Evolutionary conservation across 1,140 invertebrate species (phyloP).

Genomic region (Zaprionus tsacasi): DNA sequence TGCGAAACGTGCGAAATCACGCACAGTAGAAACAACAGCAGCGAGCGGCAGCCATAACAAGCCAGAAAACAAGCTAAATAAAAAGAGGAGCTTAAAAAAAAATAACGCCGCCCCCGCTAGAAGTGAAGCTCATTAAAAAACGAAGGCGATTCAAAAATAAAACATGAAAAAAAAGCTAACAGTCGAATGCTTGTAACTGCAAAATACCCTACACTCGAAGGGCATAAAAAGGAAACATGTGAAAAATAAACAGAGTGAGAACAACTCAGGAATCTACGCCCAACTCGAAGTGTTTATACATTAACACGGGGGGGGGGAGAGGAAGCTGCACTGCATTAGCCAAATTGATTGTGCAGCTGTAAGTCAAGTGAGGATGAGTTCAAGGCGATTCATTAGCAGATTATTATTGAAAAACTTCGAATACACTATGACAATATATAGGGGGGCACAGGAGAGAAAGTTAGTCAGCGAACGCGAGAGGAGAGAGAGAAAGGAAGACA

Average conservation of each 20-base stretch:
- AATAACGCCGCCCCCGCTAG: conserved; percentile 6
- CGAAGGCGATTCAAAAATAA: conserved; percentile 48
- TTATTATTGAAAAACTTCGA: conserved; percentile 13
- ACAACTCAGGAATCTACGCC: background rate
- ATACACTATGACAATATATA: conserved; percentile 24
- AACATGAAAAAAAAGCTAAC: conserved; percentile 28
- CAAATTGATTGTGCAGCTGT: background rate
- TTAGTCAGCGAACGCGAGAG: background rate
- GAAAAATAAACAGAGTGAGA: conserved; percentile 13
- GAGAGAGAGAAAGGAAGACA: background rate
- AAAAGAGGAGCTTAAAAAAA: conserved; percentile 5
- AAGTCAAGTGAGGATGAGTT: background rate
- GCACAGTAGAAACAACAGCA: conserved; percentile 22
- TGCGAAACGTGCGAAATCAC: conserved; percentile 50
- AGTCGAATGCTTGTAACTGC: too few species aligned
- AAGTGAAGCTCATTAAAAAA: conserved; percentile 74
- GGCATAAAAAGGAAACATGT: conserved; percentile 25
- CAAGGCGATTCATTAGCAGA: conserved; percentile 3
- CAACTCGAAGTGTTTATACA: conserved; percentile 11
- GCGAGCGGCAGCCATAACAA: conserved; percentile 51
- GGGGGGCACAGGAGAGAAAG: background rate
- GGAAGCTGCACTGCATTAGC: too few species aligned
- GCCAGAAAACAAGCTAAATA: conserved; percentile 66
- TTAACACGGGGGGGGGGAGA: background rate
- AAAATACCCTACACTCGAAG: too few species aligned